These are phyloP conservation scores for Ectropis grisescens DNA, from an alignment of 1,140 invertebrate genomes.

Conservation along the genomic window DNA sequence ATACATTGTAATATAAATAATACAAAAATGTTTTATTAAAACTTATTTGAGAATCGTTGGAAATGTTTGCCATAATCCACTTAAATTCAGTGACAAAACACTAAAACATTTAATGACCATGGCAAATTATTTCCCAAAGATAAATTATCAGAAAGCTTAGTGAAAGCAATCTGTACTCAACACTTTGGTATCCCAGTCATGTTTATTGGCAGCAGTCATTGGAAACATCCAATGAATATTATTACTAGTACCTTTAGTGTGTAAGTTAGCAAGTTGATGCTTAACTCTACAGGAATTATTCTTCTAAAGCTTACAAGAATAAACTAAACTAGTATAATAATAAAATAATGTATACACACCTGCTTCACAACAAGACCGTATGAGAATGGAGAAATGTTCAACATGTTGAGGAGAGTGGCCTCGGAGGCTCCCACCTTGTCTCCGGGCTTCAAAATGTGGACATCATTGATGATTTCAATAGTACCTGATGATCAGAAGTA, in stretches of 20 bases:
- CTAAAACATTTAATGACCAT: too few species aligned
- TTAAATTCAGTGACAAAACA: too few species aligned
- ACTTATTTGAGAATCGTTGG: neutral
- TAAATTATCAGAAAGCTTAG: conserved; percentile 54
- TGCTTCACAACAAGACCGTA: conserved; percentile 96
- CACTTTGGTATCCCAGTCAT: conserved; percentile 41
- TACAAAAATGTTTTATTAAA: neutral
- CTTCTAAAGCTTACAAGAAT: too few species aligned
- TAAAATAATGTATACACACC: conserved; percentile 41
- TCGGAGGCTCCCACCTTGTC: conserved; percentile 99
- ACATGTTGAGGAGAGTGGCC: conserved; percentile 98
- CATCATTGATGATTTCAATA: conserved; percentile 99
- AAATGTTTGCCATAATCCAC: conserved; percentile 30
- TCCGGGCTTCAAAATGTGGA: conserved; percentile 94
- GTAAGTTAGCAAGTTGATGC: too few species aligned
- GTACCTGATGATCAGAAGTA: conserved; percentile 72
- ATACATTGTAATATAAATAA: too few species aligned
- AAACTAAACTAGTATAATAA: neutral
- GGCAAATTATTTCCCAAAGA: conserved; percentile 50
- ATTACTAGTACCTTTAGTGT: too few species aligned
- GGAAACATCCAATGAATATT: too few species aligned
- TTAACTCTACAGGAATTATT: too few species aligned
- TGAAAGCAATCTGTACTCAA: conserved; percentile 56
- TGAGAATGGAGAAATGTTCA: conserved; percentile 99
- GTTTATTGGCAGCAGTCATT: too few species aligned